Conservation (phyloP, 1,140 invertebrate species). For the Stegodyphus mimosarum region DNA sequence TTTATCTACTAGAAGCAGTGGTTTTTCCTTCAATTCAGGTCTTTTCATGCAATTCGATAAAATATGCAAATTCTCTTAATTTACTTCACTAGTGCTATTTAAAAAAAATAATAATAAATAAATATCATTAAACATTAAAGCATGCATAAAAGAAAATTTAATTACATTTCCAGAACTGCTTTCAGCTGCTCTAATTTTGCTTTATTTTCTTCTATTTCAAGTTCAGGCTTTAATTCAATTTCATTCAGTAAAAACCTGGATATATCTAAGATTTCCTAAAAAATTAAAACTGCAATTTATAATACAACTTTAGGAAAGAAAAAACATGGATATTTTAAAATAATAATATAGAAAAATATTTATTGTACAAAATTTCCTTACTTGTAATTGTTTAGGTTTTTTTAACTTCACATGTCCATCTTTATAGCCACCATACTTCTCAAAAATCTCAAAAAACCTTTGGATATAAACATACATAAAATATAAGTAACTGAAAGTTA, state of each 20-base stretch:
- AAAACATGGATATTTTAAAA: neutral
- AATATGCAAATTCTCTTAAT: no score
- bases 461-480: no score
- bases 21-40: no score
- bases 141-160: slow-evolving; percentile 57
- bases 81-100: no score
- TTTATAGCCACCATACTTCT: slow-evolving; percentile 96
- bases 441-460: slow-evolving; percentile 98
- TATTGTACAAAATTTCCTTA: neutral
- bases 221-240: slow-evolving; percentile 84
- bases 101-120: no score
- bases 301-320: neutral
- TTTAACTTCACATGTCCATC: slow-evolving; percentile 98
- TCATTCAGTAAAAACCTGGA: slow-evolving; percentile 87
- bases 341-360: neutral
- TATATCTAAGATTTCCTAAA: slow-evolving; percentile 91
- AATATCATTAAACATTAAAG: no score
- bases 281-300: slow-evolving; percentile 47
- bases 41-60: no score
- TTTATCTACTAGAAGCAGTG: no score
- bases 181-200: slow-evolving; percentile 98
- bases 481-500: no score
- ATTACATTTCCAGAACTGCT: slow-evolving; percentile 97
- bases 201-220: slow-evolving; percentile 96
- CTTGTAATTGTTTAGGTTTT: slow-evolving; percentile 94